phyloP scores from a whole-genome alignment of 2,797 vertebrate species.

The Mormyrus proboscirostris region DNA sequence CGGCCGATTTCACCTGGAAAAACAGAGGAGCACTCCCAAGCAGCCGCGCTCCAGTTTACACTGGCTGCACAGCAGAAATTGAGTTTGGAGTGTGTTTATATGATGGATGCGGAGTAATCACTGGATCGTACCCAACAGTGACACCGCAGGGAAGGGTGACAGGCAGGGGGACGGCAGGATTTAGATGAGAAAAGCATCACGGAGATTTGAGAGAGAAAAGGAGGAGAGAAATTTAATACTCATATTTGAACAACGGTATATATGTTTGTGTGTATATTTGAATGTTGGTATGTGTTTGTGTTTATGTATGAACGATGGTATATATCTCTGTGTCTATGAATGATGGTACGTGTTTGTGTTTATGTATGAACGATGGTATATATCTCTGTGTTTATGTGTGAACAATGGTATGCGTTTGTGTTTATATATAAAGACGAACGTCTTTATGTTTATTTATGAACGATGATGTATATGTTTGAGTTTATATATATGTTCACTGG shows the following conservation, averaged over 20 bases:
- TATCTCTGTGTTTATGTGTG: background rate
- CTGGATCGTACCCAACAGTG: constrained; percentile 5
- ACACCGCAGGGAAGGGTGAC: constrained; percentile 4
- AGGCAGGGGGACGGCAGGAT: background rate
- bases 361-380: background rate
- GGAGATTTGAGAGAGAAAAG: background rate
- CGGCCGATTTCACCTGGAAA: background rate
- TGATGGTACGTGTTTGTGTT: background rate
- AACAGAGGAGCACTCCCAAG: background rate
- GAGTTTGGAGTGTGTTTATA: constrained; percentile 20
- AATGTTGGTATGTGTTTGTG: background rate
- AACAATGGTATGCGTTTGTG: background rate
- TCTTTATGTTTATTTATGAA: too few species aligned
- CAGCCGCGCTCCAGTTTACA: background rate
- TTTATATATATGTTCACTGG: background rate
- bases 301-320: background rate
- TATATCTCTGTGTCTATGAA: too few species aligned
- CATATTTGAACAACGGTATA: background rate
- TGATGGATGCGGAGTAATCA: constrained; percentile 20
- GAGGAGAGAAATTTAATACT: background rate
- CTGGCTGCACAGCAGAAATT: constrained; percentile 22
- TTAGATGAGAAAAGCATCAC: background rate
- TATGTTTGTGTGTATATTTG: background rate
- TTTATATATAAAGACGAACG: background rate
- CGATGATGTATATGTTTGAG: background rate